Conservation (phyloP, 53 echinoderm and acorn worm species). For the Pentamera pediparva region DNA sequence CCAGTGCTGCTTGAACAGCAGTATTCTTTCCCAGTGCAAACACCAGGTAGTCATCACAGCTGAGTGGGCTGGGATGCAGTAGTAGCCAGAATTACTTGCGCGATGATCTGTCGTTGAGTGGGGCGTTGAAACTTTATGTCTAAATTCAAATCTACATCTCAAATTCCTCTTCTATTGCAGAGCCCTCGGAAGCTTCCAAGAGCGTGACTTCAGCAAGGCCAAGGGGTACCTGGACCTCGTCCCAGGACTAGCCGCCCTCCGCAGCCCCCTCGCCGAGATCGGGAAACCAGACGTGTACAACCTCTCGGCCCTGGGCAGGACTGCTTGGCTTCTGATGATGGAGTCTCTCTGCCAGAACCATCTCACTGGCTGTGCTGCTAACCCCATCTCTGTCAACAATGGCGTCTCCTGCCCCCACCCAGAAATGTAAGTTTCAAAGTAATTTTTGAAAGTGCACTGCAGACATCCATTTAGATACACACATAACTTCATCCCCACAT, state of each 20-base stretch:
- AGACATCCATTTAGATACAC: background rate
- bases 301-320: conserved; percentile 38
- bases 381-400: conserved; percentile 42
- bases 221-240: conserved; percentile 65
- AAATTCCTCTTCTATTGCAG: conserved; percentile 67
- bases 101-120: background rate
- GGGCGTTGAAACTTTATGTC: background rate
- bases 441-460: background rate
- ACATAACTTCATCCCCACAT: no score
- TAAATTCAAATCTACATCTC: background rate
- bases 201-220: conserved; percentile 57
- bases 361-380: conserved; percentile 52
- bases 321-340: conserved; percentile 58
- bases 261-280: conserved; percentile 21
- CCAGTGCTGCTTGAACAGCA: no score
- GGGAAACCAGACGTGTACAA: conserved; percentile 31
- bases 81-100: no score
- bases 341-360: conserved; percentile 74
- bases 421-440: conserved; percentile 61
- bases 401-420: conserved; percentile 52
- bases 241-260: conserved; percentile 68
- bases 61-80: no score
- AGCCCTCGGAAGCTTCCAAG: conserved; percentile 65
- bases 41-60: no score
- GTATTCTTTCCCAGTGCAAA: no score